Evolutionary conservation across 2,888 invertebrate species (phyloP).

Genomic region (Cryptus viduatorius): DNA sequence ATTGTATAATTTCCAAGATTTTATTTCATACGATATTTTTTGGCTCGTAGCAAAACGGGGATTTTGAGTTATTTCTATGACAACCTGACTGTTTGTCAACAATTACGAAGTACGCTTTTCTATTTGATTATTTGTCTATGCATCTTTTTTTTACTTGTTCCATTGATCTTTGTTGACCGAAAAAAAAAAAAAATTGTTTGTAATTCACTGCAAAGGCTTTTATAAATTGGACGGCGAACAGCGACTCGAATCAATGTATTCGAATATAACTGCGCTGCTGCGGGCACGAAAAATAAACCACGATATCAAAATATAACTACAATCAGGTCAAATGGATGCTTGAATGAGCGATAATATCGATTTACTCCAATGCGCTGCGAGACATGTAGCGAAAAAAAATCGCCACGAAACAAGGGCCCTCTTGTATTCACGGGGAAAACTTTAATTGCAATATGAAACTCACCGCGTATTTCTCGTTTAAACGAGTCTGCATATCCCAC

Average conservation of each 20-base stretch:
- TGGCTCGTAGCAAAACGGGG: too few species aligned
- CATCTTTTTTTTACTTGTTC: too few species aligned
- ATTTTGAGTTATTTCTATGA: too few species aligned
- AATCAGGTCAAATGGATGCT: not conserved
- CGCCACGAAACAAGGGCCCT: not conserved
- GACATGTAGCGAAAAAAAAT: not conserved
- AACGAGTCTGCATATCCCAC: not conserved
- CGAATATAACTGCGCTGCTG: not conserved
- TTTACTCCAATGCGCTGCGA: not conserved
- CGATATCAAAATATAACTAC: not conserved
- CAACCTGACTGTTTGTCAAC: too few species aligned
- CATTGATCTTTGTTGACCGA: too few species aligned
- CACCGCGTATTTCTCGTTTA: not conserved
- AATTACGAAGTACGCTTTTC: too few species aligned
- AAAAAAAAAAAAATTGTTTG: too few species aligned
- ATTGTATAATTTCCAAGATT: too few species aligned
- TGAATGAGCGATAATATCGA: not conserved
- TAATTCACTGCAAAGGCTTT: too few species aligned
- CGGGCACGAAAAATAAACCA: not conserved
- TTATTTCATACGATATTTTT: too few species aligned
- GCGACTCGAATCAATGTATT: not conserved
- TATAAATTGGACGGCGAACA: not conserved
- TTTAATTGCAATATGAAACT: slow-evolving; percentile 16
- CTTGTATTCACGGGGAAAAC: not conserved
- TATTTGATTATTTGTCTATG: too few species aligned